Evolutionary conservation across 2,888 invertebrate genomes (phyloP).

Genomic region (Neocrepidodera transversa): DNA sequence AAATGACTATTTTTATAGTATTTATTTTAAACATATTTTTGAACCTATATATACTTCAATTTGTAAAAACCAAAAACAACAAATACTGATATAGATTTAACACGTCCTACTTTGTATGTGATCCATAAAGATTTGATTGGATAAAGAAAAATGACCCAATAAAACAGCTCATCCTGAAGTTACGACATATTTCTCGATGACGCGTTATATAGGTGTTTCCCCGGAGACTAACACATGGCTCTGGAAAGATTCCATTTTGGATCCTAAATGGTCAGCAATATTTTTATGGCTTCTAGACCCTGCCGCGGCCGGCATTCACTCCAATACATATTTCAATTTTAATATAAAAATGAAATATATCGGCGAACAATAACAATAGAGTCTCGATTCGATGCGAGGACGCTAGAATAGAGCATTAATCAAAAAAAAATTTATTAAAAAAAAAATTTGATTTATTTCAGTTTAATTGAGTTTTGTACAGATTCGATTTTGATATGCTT

Average conservation of each 20-base stretch:
- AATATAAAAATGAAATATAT: background rate
- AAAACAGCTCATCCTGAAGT: conserved; percentile 13
- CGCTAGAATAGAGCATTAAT: background rate
- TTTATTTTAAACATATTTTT: too few relatives aligned
- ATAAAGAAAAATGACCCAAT: conserved; percentile 12
- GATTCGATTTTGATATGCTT: background rate
- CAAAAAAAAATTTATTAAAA: background rate
- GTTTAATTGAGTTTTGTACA: background rate
- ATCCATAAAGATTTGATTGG: conserved; percentile 9
- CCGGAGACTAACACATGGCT: conserved; percentile 2
- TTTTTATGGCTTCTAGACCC: background rate
- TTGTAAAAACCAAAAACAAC: too few relatives aligned
- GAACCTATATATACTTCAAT: too few relatives aligned
- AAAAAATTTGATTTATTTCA: background rate
- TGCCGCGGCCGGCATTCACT: background rate
- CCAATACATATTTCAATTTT: conserved; percentile 1
- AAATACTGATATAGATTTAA: too few relatives aligned
- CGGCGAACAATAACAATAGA: background rate
- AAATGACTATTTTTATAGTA: too few relatives aligned
- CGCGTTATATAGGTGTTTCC: conserved; percentile 12
- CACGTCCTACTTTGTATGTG: background rate
- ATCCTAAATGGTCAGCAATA: conserved; percentile 4
- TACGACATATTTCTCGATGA: conserved; percentile 11
- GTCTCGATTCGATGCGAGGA: background rate
- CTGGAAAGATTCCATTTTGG: conserved; percentile 7